Evolutionary conservation across 2,888 invertebrate species (phyloP).

Genomic region (Chouioia cunea): DNA sequence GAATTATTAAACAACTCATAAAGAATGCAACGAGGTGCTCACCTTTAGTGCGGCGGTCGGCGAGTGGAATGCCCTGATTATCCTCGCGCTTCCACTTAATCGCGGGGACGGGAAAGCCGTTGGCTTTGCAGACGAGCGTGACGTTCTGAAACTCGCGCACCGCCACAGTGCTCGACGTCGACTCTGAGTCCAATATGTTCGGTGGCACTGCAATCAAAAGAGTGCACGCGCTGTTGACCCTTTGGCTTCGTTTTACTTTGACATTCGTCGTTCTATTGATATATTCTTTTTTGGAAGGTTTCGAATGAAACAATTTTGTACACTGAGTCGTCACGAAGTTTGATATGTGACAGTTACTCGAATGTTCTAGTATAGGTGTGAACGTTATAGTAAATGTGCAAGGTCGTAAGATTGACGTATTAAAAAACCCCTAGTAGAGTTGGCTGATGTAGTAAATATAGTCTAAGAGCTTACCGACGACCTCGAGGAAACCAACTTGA

Average conservation of each 20-base stretch:
- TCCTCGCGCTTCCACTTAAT: conserved; percentile 95
- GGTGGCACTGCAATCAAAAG: conserved; percentile 83
- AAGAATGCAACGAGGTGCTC: conserved; percentile 46
- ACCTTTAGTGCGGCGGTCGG: conserved; percentile 91
- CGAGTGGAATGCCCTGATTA: conserved; percentile 82
- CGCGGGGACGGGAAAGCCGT: conserved; percentile 91
- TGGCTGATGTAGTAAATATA: no score
- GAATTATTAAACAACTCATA: no score
- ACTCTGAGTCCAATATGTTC: conserved; percentile 90
- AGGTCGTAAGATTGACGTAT: no score
- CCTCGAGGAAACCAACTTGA: conserved; percentile 93
- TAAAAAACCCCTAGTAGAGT: no score
- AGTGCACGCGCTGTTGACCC: conserved; percentile 2
- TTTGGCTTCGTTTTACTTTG: conserved; percentile 1
- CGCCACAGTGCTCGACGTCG: conserved; percentile 91
- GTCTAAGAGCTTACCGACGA: conserved; percentile 80
- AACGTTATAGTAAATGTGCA: no score
- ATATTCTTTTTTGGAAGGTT: background rate
- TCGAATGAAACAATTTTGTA: background rate
- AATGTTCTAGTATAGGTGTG: no score
- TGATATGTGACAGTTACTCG: no score
- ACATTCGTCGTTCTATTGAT: background rate
- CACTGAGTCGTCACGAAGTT: no score
- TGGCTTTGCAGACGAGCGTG: conserved; percentile 90
- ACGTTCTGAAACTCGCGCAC: conserved; percentile 95